A percentile compares a stretch with the other conserved stretches of the same genome.
Conservation (phyloP, 2,888 invertebrate species). For the Cryptops parisi region DNA sequence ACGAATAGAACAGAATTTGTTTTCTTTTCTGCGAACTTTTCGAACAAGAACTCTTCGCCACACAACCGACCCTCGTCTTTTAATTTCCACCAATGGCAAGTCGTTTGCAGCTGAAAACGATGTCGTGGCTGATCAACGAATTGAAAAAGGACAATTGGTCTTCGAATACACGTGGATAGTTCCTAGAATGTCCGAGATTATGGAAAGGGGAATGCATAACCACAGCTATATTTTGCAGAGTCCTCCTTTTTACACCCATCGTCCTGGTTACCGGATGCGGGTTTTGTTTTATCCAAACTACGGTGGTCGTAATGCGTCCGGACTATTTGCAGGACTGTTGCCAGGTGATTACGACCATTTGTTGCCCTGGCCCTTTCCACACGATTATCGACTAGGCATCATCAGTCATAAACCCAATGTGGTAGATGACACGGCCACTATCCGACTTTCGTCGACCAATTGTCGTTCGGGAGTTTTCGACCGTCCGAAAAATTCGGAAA, state of each 20-base stretch:
- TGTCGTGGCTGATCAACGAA: background rate
- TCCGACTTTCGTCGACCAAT: background rate
- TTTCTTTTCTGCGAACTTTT: too few species aligned
- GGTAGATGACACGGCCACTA: background rate
- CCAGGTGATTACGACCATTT: slow-evolving; percentile 1
- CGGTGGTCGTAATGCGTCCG: background rate
- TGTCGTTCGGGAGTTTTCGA: background rate
- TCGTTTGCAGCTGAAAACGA: too few species aligned
- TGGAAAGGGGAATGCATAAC: background rate
- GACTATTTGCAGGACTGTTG: background rate
- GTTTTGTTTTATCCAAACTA: background rate
- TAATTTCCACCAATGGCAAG: too few species aligned
- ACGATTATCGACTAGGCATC: background rate
- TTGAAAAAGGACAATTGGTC: background rate
- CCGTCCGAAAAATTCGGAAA: background rate
- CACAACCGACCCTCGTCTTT: too few species aligned
- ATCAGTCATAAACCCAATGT: slow-evolving; percentile 1
- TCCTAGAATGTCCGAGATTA: background rate
- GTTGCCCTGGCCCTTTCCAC: slow-evolving; percentile 1
- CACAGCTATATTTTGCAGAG: background rate
- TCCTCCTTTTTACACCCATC: background rate
- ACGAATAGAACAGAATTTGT: too few species aligned
- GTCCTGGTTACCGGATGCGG: background rate
- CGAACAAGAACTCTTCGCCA: too few species aligned
- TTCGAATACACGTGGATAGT: slow-evolving; percentile 9